Evolutionary conservation across 2,797 vertebrate genomes (phyloP).

Genomic region (Cheirogaleus major): DNA sequence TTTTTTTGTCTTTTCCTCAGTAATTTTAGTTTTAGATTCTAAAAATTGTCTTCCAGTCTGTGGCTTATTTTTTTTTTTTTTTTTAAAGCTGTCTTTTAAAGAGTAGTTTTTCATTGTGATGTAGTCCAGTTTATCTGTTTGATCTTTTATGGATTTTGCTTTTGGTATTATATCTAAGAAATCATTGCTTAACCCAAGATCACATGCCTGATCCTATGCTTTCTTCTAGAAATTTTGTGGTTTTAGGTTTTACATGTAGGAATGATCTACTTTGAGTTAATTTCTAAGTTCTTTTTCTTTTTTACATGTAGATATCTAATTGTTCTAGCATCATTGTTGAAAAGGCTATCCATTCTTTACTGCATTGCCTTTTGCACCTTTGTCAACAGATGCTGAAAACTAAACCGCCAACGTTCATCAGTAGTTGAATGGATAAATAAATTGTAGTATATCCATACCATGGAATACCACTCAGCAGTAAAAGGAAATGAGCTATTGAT

Average conservation of each 20-base stretch:
- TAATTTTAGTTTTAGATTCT: conserved; percentile 59
- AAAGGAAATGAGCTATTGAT: background rate
- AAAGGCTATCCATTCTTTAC: background rate
- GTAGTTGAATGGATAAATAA: background rate
- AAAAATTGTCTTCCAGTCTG: conserved; percentile 20
- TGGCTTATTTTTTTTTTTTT: background rate
- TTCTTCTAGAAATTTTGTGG: background rate
- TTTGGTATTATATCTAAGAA: background rate
- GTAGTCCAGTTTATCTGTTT: background rate
- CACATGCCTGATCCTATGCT: background rate
- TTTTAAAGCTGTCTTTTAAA: conserved; percentile 6
- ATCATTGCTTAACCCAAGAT: background rate
- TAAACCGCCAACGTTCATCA: background rate
- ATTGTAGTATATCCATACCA: background rate
- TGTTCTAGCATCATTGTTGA: background rate
- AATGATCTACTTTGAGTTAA: background rate
- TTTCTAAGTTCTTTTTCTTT: background rate
- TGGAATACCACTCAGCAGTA: background rate
- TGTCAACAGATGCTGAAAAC: background rate
- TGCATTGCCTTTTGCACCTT: background rate
- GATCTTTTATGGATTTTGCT: background rate
- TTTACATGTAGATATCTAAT: background rate
- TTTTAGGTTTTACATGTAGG: background rate
- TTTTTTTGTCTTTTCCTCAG: conserved; percentile 41
- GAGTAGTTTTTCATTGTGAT: background rate